Evolutionary conservation across 2,113 vertebrate species (phyloP).

Genomic region (Speoplatyrhinus poulsoni): DNA sequence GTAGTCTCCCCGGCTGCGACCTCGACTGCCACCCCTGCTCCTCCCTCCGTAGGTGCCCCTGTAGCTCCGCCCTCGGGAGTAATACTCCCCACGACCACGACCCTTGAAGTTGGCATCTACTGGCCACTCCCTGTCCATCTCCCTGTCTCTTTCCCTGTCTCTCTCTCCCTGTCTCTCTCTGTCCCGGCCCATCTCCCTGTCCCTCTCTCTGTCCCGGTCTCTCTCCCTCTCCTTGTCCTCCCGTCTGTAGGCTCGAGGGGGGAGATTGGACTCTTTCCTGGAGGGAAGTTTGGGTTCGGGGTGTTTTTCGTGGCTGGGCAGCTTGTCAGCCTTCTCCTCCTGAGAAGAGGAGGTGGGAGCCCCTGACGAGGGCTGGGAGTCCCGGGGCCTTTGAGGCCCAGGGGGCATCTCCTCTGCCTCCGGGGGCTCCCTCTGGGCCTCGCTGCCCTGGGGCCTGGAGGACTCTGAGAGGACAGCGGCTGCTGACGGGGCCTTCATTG

Average conservation of each 20-base stretch:
- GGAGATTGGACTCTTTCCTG: conserved; percentile 81
- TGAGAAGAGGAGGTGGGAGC: conserved; percentile 58
- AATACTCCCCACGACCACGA: conserved; percentile 94
- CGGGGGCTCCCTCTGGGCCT: conserved; percentile 59
- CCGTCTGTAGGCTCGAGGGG: conserved; percentile 86
- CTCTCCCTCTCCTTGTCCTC: conserved; percentile 90
- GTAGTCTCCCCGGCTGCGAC: conserved; percentile 88
- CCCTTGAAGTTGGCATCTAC: conserved; percentile 87
- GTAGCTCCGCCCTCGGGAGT: conserved; percentile 93
- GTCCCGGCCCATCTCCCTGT: conserved; percentile 88
- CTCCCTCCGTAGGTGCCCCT: conserved; percentile 91
- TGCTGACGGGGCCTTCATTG: conserved; percentile 58
- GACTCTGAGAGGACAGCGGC: conserved; percentile 74
- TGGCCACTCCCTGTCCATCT: conserved; percentile 91
- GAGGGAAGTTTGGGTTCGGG: conserved; percentile 79
- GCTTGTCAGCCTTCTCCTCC: conserved; percentile 88
- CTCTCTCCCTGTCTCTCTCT: conserved; percentile 82
- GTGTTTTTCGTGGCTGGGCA: conserved; percentile 76
- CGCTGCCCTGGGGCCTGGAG: conserved; percentile 49
- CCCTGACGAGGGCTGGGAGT: conserved; percentile 59
- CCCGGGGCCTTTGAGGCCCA: conserved; percentile 53
- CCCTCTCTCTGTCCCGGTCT: conserved; percentile 84
- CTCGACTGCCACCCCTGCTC: conserved; percentile 86
- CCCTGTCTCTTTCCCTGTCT: conserved; percentile 46
- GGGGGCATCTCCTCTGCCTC: conserved; percentile 52